Evolutionary conservation across 2,888 invertebrate genomes (phyloP).

Genomic region (Biston betularia): DNA sequence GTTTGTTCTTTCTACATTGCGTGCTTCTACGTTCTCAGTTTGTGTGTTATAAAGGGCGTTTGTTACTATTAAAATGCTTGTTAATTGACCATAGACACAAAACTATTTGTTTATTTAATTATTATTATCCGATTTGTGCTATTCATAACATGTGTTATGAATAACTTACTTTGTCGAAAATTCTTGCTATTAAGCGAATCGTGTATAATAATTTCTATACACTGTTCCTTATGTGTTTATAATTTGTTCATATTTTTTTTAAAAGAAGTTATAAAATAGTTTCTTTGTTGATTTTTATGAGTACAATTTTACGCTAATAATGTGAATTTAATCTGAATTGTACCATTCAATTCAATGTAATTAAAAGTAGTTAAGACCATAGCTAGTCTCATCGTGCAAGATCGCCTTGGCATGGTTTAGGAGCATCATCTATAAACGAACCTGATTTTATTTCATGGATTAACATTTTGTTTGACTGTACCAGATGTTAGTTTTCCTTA

Average conservation of each 20-base stretch:
- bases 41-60: too few species aligned
- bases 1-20: too few species aligned
- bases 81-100: too few species aligned
- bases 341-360: constrained; percentile 53
- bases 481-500: constrained; percentile 6
- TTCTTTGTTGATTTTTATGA: background rate
- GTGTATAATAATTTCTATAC: background rate
- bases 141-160: too few species aligned
- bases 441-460: constrained; percentile 39
- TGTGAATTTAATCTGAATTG: constrained; percentile 39
- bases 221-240: too few species aligned
- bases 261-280: too few species aligned
- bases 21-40: too few species aligned
- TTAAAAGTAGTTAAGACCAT: constrained; percentile 50
- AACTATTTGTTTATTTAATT: too few species aligned
- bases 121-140: too few species aligned
- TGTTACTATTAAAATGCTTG: too few species aligned
- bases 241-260: too few species aligned
- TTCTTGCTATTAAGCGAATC: background rate
- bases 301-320: constrained; percentile 7
- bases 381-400: constrained; percentile 59
- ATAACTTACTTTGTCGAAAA: too few species aligned
- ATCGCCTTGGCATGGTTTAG: constrained; percentile 70
- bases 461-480: background rate
- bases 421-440: constrained; percentile 53